Conservation (phyloP, 2,797 vertebrate species). For the Epinephelus coioides region DNA sequence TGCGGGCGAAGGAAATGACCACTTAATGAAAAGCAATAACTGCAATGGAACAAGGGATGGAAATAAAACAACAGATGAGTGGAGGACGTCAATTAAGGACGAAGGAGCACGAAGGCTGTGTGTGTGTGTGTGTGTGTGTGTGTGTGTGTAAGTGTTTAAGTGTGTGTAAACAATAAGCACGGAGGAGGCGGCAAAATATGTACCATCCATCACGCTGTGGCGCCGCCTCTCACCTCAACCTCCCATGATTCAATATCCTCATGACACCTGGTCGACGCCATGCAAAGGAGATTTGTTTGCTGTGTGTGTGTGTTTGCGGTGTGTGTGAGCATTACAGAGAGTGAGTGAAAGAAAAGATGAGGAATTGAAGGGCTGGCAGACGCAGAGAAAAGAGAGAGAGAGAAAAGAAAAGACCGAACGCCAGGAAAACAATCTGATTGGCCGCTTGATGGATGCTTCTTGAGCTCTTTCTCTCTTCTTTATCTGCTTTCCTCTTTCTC, state of each 20-base stretch:
- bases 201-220: constrained; percentile 66
- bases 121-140: background rate
- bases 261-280: constrained; percentile 60
- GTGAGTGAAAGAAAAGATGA: constrained; percentile 46
- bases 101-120: background rate
- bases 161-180: constrained; percentile 52
- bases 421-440: constrained; percentile 76
- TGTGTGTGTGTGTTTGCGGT: constrained; percentile 26
- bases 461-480: constrained; percentile 64
- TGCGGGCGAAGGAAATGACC: constrained; percentile 75
- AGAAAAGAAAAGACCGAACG: constrained; percentile 61
- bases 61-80: constrained; percentile 68
- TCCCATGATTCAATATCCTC: constrained; percentile 76
- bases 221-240: constrained; percentile 63
- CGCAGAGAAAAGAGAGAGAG: constrained; percentile 34
- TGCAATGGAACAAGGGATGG: constrained; percentile 62
- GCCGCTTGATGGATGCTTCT: constrained; percentile 74
- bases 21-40: constrained; percentile 81
- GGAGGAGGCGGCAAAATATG: constrained; percentile 37
- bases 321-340: constrained; percentile 22
- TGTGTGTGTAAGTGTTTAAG: background rate
- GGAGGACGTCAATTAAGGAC: constrained; percentile 68
- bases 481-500: constrained; percentile 70
- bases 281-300: constrained; percentile 52
- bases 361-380: constrained; percentile 55